Evolutionary conservation across 92 coral and sea anemone species (phyloP).

Genomic region (Hydrozoanthus gracilis): DNA sequence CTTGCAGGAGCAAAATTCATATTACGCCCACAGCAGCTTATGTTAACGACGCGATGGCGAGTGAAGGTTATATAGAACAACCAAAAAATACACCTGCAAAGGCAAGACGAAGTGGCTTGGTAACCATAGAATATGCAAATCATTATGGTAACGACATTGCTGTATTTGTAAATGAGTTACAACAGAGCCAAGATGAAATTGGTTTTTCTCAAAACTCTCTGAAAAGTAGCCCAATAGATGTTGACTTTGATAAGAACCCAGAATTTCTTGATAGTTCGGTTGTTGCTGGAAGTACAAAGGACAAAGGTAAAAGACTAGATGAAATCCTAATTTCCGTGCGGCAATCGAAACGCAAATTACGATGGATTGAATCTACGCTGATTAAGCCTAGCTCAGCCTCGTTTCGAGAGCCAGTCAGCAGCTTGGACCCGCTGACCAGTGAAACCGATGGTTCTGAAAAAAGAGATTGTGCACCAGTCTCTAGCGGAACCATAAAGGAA

Average conservation of each 20-base stretch:
- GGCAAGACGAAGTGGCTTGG: slow-evolving; percentile 15
- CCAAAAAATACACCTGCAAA: neutral
- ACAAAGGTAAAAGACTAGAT: neutral
- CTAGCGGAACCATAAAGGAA: neutral
- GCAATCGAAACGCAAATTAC: neutral
- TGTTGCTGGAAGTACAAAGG: neutral
- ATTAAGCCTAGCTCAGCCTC: neutral
- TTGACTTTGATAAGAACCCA: neutral
- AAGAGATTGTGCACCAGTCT: neutral
- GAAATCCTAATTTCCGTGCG: neutral
- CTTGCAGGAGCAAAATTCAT: neutral
- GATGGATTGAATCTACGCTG: slow-evolving; percentile 14
- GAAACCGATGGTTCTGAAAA: neutral
- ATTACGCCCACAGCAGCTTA: neutral
- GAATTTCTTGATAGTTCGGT: neutral
- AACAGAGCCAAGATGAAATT: neutral
- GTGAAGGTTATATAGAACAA: neutral
- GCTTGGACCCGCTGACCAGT: neutral
- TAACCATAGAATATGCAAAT: neutral
- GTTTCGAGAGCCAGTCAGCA: neutral
- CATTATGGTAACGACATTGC: neutral
- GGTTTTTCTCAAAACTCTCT: neutral
- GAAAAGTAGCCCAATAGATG: neutral
- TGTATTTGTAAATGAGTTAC: neutral
- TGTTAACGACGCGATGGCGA: neutral